These are phyloP conservation scores for Nomada fabriciana DNA, from an alignment of 2,888 invertebrate species.

Conservation along the genomic window DNA sequence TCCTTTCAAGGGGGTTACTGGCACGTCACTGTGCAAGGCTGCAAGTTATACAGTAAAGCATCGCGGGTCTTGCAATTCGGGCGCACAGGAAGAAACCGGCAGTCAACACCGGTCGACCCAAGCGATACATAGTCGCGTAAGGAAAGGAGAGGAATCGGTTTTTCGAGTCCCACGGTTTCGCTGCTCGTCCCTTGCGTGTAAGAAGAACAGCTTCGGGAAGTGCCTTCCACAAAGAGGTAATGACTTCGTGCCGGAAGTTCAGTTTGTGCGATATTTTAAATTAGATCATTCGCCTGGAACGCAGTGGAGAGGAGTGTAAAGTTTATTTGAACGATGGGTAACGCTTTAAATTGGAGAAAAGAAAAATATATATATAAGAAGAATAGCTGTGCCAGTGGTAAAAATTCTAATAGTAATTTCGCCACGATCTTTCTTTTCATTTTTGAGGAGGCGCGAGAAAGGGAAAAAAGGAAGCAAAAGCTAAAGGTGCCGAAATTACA, in stretches of 20 bases:
- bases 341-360: background rate
- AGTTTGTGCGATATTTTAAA: slow-evolving; percentile 2
- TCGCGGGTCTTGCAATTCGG: slow-evolving; percentile 35
- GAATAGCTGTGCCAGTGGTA: background rate
- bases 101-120: slow-evolving; percentile 33
- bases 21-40: slow-evolving; percentile 23
- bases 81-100: slow-evolving; percentile 1
- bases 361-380: background rate
- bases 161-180: background rate
- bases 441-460: too few species aligned
- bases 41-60: slow-evolving; percentile 17
- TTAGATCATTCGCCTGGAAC: background rate
- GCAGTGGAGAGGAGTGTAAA: background rate
- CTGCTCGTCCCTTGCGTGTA: background rate
- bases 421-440: too few species aligned
- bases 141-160: background rate
- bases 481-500: background rate
- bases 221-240: slow-evolving; percentile 4
- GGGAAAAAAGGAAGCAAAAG: background rate
- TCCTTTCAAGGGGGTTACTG: background rate
- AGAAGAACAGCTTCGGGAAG: background rate
- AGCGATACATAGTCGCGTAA: slow-evolving; percentile 20
- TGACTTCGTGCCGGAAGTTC: background rate
- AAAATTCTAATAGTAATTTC: background rate
- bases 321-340: background rate